phyloP scores from a whole-genome alignment of 2,797 vertebrate genomes.

The Antennarius maculatus region DNA sequence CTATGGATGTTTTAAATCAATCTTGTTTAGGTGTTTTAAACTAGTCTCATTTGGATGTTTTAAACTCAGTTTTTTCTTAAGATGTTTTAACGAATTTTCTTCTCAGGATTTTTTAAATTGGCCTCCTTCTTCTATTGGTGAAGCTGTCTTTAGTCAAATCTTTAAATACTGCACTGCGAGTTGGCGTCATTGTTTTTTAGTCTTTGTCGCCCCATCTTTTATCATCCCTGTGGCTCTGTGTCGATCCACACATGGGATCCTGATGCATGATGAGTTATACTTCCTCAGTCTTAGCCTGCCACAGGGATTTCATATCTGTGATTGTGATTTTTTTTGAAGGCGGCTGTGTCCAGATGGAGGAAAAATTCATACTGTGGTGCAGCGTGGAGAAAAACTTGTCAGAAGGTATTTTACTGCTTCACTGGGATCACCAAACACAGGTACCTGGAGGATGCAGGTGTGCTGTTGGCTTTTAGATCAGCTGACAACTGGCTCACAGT shows the following conservation, averaged over 20 bases:
- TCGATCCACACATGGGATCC: conserved; percentile 28
- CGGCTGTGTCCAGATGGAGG: conserved; percentile 9
- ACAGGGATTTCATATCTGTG: conserved; percentile 21
- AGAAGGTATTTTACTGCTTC: conserved; percentile 24
- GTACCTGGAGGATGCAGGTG: conserved; percentile 14
- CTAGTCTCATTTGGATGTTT: too few species aligned
- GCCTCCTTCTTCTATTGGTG: conserved; percentile 13
- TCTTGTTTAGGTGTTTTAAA: too few species aligned
- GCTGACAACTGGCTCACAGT: too few species aligned
- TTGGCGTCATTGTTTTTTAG: conserved; percentile 18
- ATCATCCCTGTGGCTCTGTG: conserved; percentile 15
- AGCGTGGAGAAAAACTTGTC: conserved; percentile 4
- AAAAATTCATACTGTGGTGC: conserved; percentile 6
- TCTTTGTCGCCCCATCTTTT: conserved; percentile 17
- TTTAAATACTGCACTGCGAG: background rate
- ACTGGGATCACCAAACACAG: background rate
- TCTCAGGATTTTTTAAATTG: too few species aligned
- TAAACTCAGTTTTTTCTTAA: too few species aligned
- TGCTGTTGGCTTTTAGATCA: background rate
- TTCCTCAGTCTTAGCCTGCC: conserved; percentile 32
- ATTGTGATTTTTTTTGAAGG: conserved; percentile 10
- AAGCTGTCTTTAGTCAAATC: conserved; percentile 26
- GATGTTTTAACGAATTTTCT: too few species aligned
- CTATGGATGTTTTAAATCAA: too few species aligned
- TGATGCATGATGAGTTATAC: conserved; percentile 18